A percentile compares a stretch with the other conserved stretches of the same genome.
phyloP scores from a whole-genome alignment of 1,140 invertebrate species.

The Nomia melanderi region DNA sequence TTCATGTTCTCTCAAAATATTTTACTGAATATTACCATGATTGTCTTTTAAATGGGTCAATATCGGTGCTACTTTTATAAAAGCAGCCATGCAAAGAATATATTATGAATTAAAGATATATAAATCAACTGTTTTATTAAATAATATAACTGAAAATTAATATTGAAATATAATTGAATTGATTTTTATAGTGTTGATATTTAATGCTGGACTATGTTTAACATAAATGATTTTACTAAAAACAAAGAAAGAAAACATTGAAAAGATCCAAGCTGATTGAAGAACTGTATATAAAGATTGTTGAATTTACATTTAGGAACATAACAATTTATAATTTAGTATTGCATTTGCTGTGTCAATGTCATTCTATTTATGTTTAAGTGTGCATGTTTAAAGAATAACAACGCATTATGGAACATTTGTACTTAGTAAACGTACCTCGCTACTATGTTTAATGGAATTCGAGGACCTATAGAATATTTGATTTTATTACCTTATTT shows the following conservation, averaged over 20 bases:
- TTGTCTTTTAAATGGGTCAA: slow-evolving; percentile 10
- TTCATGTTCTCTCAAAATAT: slow-evolving; percentile 24
- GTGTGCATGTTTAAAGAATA: slow-evolving; percentile 13
- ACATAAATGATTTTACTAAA: not conserved
- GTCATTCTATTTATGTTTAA: slow-evolving; percentile 17
- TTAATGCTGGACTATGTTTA: not conserved
- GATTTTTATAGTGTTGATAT: not conserved
- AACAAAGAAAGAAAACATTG: not conserved
- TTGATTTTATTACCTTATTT: not conserved
- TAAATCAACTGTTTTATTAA: not conserved
- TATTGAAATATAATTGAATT: slow-evolving; percentile 1
- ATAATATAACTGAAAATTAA: not conserved
- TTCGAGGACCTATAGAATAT: slow-evolving; percentile 13
- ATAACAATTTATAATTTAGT: slow-evolving; percentile 17
- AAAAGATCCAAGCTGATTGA: not conserved
- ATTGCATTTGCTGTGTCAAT: slow-evolving; percentile 3
- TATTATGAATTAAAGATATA: slow-evolving; percentile 9
- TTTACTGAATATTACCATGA: slow-evolving; percentile 4
- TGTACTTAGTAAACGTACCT: slow-evolving; percentile 60
- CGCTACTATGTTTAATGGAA: slow-evolving; percentile 11
- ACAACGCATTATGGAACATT: slow-evolving; percentile 31
- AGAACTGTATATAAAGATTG: slow-evolving; percentile 23
- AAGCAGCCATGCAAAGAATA: slow-evolving; percentile 1
- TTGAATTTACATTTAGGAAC: slow-evolving; percentile 8
- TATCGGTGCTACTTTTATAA: not conserved